Evolutionary conservation across 2,113 vertebrate species (phyloP).

Genomic region (Phalacrocorax brasilianus): DNA sequence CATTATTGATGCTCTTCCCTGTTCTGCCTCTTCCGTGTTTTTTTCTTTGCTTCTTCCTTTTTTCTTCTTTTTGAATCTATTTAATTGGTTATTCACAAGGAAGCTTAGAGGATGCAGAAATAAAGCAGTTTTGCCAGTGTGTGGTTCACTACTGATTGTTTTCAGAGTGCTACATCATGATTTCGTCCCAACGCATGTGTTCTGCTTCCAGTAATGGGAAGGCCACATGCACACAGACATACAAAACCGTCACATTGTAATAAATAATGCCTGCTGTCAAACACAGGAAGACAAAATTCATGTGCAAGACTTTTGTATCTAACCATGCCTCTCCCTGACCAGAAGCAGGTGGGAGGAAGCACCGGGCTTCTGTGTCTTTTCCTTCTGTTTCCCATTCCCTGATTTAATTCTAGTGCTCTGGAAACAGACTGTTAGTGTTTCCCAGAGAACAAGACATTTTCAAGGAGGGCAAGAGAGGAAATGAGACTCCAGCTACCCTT

Average conservation of each 20-base stretch:
- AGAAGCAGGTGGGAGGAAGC: not conserved
- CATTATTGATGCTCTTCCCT: not conserved
- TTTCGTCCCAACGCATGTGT: fast-evolving
- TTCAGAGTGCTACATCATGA: not conserved
- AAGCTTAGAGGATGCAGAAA: not conserved
- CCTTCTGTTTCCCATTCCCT: not conserved
- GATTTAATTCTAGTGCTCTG: not conserved
- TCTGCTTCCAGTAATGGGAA: not conserved
- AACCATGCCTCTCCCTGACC: not conserved
- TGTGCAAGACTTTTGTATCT: fast-evolving
- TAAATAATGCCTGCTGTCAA: not conserved
- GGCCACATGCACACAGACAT: not conserved
- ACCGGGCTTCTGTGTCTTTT: not conserved
- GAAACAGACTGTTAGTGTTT: not conserved
- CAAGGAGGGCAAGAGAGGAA: not conserved
- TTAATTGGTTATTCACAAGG: not conserved
- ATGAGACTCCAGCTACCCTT: not conserved
- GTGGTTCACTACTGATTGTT: not conserved
- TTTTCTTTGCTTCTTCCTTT: no score
- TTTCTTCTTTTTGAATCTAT: not conserved
- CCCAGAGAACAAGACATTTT: not conserved
- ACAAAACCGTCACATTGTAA: fast-evolving
- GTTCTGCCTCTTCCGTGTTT: not conserved
- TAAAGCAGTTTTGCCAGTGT: not conserved
- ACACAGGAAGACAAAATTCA: not conserved